phyloP scores from a whole-genome alignment of 2,888 invertebrate species.

The Nemotelus nigrinus region DNA sequence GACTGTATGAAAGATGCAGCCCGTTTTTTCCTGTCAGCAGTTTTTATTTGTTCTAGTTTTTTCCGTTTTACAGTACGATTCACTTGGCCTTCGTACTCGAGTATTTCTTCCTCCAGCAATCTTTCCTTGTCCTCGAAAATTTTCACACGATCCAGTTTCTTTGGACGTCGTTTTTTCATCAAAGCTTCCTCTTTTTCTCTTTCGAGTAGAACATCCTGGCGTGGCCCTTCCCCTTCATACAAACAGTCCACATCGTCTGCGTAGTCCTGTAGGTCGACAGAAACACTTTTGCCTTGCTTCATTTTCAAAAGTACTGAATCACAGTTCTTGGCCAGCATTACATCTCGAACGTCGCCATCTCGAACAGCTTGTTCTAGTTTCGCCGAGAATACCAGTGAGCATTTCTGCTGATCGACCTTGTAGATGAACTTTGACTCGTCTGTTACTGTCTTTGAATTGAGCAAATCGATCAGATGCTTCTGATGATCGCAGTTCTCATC shows the following conservation, averaged over 20 bases:
- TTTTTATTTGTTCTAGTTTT: conserved; percentile 61
- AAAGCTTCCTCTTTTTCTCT: conserved; percentile 70
- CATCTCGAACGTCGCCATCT: conserved; percentile 80
- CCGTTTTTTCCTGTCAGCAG: conserved; percentile 63
- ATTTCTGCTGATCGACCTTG: conserved; percentile 77
- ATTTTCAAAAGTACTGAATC: conserved; percentile 79
- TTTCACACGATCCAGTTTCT: conserved; percentile 73
- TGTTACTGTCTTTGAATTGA: conserved; percentile 70
- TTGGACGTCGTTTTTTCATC: conserved; percentile 68
- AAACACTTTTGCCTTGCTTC: conserved; percentile 79
- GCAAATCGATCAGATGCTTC: conserved; percentile 70
- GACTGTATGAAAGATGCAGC: conserved; percentile 65
- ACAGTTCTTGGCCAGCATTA: conserved; percentile 79
- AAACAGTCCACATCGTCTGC: conserved; percentile 67
- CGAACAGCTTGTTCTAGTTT: conserved; percentile 79
- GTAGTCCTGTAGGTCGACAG: conserved; percentile 74
- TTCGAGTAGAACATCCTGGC: conserved; percentile 71
- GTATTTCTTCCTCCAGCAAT: conserved; percentile 69
- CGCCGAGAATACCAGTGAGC: conserved; percentile 79
- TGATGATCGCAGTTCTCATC: conserved; percentile 76
- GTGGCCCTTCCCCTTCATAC: conserved; percentile 77
- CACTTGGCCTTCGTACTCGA: conserved; percentile 67
- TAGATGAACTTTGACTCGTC: conserved; percentile 75
- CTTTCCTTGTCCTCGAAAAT: conserved; percentile 81
- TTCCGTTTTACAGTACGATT: conserved; percentile 69